These are phyloP conservation scores for Carassius carassius DNA, from an alignment of 2,113 vertebrate genomes.

Conservation along the genomic window DNA sequence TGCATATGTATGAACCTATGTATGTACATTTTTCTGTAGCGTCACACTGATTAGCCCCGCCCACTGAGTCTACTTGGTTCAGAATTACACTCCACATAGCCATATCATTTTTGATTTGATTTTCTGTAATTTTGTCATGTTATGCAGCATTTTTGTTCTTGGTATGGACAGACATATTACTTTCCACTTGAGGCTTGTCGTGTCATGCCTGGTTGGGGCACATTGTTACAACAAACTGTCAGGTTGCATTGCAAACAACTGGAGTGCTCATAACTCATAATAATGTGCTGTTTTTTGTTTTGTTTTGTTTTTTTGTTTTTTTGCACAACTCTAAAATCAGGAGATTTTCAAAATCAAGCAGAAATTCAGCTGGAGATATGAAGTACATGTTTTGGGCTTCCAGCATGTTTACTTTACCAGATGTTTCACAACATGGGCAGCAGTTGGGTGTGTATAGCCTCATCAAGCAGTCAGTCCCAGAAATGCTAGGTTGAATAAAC, in stretches of 20 bases:
- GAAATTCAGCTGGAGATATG: not conserved
- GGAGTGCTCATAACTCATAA: not conserved
- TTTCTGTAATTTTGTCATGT: not conserved
- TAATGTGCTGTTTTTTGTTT: not conserved
- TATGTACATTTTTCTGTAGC: not conserved
- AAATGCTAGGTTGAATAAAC: constrained; percentile 25
- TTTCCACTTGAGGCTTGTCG: not conserved
- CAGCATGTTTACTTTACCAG: not conserved
- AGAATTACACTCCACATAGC: not conserved
- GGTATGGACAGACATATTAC: not conserved
- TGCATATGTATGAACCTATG: too few relatives aligned
- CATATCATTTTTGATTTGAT: not conserved
- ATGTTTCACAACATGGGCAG: constrained; percentile 12
- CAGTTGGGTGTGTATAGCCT: not conserved
- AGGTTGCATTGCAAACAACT: not conserved
- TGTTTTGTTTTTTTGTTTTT: not conserved
- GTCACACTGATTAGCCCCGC: not conserved
- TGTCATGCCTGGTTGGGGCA: not conserved
- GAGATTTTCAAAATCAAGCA: constrained; percentile 29
- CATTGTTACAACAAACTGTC: not conserved
- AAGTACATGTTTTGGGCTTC: not conserved
- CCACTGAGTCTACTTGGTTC: not conserved
- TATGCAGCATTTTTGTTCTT: not conserved
- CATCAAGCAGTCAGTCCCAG: constrained; percentile 15
- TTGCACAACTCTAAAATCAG: not conserved